These are phyloP conservation scores for Gymnocypris eckloni DNA, from an alignment of 2,797 vertebrate genomes.

Conservation along the genomic window DNA sequence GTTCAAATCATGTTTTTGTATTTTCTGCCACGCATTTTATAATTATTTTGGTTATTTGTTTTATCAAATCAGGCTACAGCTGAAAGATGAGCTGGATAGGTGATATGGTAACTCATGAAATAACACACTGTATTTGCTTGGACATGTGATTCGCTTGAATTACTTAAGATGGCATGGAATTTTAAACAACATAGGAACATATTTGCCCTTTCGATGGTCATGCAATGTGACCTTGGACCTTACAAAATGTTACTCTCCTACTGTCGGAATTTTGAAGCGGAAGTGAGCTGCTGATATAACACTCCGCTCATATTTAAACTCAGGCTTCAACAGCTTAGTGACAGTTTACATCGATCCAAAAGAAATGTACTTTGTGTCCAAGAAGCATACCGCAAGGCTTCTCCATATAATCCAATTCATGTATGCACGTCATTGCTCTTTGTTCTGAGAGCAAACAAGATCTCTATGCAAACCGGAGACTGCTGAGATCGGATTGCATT, in stretches of 20 bases:
- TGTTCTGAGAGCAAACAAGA: constrained; percentile 22
- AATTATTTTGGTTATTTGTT: background rate
- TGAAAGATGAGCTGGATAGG: background rate
- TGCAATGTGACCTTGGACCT: constrained; percentile 23
- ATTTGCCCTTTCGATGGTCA: background rate
- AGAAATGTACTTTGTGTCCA: constrained; percentile 1
- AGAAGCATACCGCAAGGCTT: constrained; percentile 25
- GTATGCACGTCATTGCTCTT: constrained; percentile 17
- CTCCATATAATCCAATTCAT: constrained; percentile 24
- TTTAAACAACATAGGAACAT: background rate
- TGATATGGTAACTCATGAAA: background rate
- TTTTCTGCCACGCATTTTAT: background rate
- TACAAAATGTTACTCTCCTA: constrained; percentile 14
- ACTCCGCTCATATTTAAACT: constrained; percentile 10
- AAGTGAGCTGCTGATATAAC: constrained; percentile 26
- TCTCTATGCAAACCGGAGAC: constrained; percentile 10
- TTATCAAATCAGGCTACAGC: background rate
- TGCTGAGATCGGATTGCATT: constrained; percentile 13
- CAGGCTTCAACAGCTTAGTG: background rate
- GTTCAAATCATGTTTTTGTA: background rate
- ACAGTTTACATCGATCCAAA: constrained; percentile 26
- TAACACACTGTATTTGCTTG: background rate
- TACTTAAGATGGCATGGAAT: background rate
- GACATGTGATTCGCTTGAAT: background rate
- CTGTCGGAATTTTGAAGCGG: background rate